phyloP scores from a whole-genome alignment of 2,113 vertebrate species.

The Microcebus lehilahytsara region DNA sequence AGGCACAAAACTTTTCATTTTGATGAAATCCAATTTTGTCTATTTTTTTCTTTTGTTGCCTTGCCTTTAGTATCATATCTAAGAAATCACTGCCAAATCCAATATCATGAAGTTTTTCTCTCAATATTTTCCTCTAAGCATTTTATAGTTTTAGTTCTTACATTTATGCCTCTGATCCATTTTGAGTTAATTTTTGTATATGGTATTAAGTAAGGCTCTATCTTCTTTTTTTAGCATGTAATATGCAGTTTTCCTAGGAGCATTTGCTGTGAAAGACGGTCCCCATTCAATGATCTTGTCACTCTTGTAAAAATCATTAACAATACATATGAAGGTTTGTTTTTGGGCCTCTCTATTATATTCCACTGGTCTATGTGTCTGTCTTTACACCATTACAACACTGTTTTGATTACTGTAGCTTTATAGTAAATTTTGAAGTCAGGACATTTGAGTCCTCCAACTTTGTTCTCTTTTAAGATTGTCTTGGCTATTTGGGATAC shows the following conservation, averaged over 20 bases:
- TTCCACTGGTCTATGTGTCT: too few species aligned
- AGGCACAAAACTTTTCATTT: background rate
- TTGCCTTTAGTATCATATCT: background rate
- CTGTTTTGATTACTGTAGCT: background rate
- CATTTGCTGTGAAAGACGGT: background rate
- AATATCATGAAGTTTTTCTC: background rate
- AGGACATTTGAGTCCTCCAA: background rate
- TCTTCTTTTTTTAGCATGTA: background rate
- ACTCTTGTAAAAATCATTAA: background rate
- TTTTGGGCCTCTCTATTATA: background rate
- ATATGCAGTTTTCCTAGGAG: background rate
- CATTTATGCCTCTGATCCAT: background rate
- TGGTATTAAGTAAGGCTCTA: background rate
- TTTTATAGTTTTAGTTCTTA: background rate
- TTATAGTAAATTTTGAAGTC: background rate
- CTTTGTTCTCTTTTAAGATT: background rate
- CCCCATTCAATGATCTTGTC: background rate
- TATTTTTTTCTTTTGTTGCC: background rate
- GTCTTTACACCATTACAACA: too few species aligned
- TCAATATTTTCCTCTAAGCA: background rate
- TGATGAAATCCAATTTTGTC: background rate
- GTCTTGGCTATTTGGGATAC: background rate
- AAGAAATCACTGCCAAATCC: background rate
- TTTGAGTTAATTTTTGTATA: background rate
- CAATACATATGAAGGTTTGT: background rate